A percentile compares a stretch with the other conserved stretches of the same genome.
Evolutionary conservation across 2,797 vertebrate genomes (phyloP).

Genomic region (Tragopan temminckii): DNA sequence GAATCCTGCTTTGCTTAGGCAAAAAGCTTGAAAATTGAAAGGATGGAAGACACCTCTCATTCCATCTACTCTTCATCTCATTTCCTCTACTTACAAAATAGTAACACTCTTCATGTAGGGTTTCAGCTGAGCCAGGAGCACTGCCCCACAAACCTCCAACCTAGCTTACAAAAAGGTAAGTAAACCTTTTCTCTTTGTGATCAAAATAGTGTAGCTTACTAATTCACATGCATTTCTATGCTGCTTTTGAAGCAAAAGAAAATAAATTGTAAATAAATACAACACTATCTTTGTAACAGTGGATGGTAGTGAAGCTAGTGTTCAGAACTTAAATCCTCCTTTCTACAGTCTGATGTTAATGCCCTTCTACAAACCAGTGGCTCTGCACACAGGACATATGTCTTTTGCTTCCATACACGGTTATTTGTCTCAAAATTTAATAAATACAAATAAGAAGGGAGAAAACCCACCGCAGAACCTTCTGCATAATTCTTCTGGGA

Average conservation of each 20-base stretch:
- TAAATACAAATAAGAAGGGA: not conserved
- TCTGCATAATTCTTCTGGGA: not conserved
- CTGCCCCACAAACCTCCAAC: not conserved
- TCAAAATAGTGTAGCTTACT: not conserved
- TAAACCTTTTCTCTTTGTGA: not conserved
- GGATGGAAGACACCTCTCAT: not conserved
- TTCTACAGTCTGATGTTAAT: not conserved
- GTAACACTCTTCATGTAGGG: rapidly evolving
- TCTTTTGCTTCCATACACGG: not conserved
- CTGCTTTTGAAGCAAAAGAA: not conserved
- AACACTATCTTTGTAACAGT: not conserved
- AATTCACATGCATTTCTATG: not conserved
- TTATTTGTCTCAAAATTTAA: not conserved
- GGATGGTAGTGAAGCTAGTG: not conserved
- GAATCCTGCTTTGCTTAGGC: not conserved
- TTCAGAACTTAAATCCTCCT: not conserved
- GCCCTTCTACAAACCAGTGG: not conserved
- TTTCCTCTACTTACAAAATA: not conserved
- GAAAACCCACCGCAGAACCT: not conserved
- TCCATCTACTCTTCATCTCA: rapidly evolving
- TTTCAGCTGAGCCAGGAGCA: not conserved
- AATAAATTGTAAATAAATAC: not conserved
- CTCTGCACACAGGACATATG: not conserved
- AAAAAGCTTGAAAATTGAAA: not conserved
- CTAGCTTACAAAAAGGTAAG: not conserved